Conservation (phyloP, 1,140 invertebrate genomes). For the Teleogryllus occipitalis region DNA sequence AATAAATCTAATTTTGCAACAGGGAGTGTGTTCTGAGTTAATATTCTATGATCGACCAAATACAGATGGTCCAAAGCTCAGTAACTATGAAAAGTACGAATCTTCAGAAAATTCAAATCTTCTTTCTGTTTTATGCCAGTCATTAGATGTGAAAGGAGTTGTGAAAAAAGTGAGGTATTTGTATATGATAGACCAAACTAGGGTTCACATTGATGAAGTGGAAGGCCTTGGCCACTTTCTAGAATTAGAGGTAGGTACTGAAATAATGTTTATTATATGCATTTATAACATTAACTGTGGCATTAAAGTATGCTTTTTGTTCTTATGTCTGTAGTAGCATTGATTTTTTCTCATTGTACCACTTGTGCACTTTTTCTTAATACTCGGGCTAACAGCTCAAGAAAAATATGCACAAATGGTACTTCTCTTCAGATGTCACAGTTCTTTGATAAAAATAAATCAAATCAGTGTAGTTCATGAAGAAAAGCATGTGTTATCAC, state of each 20-base stretch:
- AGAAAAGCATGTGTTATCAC: too few relatives aligned
- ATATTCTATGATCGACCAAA: constrained; percentile 72
- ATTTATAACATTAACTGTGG: too few relatives aligned
- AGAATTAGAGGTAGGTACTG: constrained; percentile 71
- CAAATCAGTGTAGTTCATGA: too few relatives aligned
- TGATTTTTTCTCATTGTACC: too few relatives aligned
- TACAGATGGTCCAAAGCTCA: constrained; percentile 58
- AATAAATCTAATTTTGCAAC: constrained; percentile 16
- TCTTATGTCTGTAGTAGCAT: too few relatives aligned
- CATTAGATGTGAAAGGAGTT: constrained; percentile 54
- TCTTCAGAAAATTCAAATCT: constrained; percentile 39
- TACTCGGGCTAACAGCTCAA: too few relatives aligned
- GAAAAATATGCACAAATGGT: too few relatives aligned
- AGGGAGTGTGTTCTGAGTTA: constrained; percentile 50
- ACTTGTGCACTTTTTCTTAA: too few relatives aligned
- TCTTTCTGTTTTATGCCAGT: constrained; percentile 40
- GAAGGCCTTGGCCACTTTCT: constrained; percentile 73
- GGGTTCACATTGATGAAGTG: constrained; percentile 82
- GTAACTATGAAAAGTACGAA: constrained; percentile 49
- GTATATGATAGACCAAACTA: constrained; percentile 72
- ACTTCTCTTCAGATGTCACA: too few relatives aligned
- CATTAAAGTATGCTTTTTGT: too few relatives aligned
- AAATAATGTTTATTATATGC: not conserved
- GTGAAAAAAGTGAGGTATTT: constrained; percentile 66
- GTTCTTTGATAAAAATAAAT: too few relatives aligned